Evolutionary conservation across 2,797 vertebrate species (phyloP), one percentile per base, ranked within the genome.

Genomic region (Danio aesculapii): DNA sequence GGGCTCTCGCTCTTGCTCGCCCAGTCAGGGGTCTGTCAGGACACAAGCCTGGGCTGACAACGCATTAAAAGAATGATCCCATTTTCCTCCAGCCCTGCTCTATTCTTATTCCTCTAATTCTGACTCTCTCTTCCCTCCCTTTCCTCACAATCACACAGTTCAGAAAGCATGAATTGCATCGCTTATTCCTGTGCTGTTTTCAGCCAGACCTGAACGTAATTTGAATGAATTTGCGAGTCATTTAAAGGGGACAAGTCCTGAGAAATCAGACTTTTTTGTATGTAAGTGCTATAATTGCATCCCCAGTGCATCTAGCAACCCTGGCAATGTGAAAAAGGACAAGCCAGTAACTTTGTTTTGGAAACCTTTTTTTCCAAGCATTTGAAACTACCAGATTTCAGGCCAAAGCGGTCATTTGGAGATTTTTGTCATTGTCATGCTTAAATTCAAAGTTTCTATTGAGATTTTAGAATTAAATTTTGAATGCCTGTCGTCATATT

Each of bases 1-100:
- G 57, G 13, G n/a, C 30, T 79, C 46, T 70, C 47, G 0, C 46
- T 46, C 67, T 71, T 79, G 58, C 49, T 79, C 57, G 1, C 58
- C 68, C 77, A 72, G 68, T 79, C 17, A 71, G 77, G 67, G 58
- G 47, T 71, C 66, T 79, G 58, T 71, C 49, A 79, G 68, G 68
- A 79, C 68, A 79, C 46, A 16, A 59, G 57, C 16, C 30, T 53
- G 47, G n/a, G 52, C 79, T 81, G 79, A 59, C 63, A 59, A 11
- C 1, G 6, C 58, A 63, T 71, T 79, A 63, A 53, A 62, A 10
- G 39, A 72, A 79, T 71, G 57, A 79, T 79, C 47, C n/a, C 2
- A 4, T 11, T 55, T 16, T 71, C 68, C 52, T 39, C 75, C 14
- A 47, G 8, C 11, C 19, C 46, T 61, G 66, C 66, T 50, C 46